A percentile compares a stretch with the other conserved stretches of the same genome.
Conservation (phyloP, 2,888 invertebrate species). For the Catonia carolina region DNA sequence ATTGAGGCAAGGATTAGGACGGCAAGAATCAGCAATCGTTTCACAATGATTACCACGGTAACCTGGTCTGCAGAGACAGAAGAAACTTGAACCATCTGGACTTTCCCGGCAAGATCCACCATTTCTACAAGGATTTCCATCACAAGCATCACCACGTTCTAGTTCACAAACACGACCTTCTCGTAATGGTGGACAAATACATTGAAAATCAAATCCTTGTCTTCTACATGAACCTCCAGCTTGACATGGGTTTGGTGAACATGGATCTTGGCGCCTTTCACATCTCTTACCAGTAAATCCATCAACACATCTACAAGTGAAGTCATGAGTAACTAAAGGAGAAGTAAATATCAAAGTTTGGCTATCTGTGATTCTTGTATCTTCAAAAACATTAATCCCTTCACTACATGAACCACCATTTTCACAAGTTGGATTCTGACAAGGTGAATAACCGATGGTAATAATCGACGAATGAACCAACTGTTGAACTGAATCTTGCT, state of each 20-base stretch:
- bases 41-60: slow-evolving; percentile 89
- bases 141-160: slow-evolving; percentile 77
- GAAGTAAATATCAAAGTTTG: slow-evolving; percentile 75
- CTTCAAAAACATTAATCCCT: slow-evolving; percentile 59
- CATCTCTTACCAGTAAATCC: slow-evolving; percentile 79
- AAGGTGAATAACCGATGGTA: slow-evolving; percentile 71
- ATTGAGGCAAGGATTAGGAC: slow-evolving; percentile 87
- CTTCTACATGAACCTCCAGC: slow-evolving; percentile 77
- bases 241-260: slow-evolving; percentile 81
- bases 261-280: slow-evolving; percentile 83
- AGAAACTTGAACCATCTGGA: slow-evolving; percentile 80
- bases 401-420: slow-evolving; percentile 73
- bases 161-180: slow-evolving; percentile 80
- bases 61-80: slow-evolving; percentile 85
- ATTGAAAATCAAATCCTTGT: slow-evolving; percentile 70
- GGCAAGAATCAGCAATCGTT: slow-evolving; percentile 78
- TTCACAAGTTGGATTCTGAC: slow-evolving; percentile 63
- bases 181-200: slow-evolving; percentile 67
- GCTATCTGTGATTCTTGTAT: slow-evolving; percentile 71
- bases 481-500: slow-evolving; percentile 56
- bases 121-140: slow-evolving; percentile 79
- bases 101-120: slow-evolving; percentile 88
- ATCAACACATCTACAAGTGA: slow-evolving; percentile 71
- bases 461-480: slow-evolving; percentile 55
- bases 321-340: slow-evolving; percentile 69